These are phyloP conservation scores for Sipha flava DNA, from an alignment of 1,140 invertebrate species.

Conservation along the genomic window DNA sequence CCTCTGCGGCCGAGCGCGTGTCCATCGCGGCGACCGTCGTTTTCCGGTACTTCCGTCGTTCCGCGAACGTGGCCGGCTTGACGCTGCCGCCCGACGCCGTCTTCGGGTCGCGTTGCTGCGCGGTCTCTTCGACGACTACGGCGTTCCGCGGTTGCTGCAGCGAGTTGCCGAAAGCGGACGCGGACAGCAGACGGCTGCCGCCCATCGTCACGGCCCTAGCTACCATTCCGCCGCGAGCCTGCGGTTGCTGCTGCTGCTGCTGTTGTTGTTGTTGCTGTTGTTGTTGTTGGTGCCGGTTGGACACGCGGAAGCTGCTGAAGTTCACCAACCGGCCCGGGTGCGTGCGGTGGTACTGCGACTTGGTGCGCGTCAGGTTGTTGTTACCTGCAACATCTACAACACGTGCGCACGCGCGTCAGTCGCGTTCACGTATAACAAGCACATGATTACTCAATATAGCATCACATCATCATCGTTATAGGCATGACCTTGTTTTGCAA, in stretches of 20 bases:
- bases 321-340: constrained; percentile 36
- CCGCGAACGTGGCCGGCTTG: not conserved
- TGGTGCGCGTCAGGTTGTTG: constrained; percentile 27
- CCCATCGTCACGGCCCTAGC: not conserved
- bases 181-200: constrained; percentile 21
- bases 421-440: too few relatives aligned
- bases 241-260: not conserved
- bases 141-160: not conserved
- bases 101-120: not conserved
- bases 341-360: constrained; percentile 32
- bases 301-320: constrained; percentile 40
- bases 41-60: not conserved
- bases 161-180: not conserved
- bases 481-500: too few relatives aligned
- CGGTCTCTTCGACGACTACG: not conserved
- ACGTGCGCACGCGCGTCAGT: not conserved
- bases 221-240: not conserved
- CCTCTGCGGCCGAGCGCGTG: not conserved
- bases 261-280: not conserved
- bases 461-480: too few relatives aligned
- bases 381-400: constrained; percentile 17
- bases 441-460: too few relatives aligned
- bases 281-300: constrained; percentile 29
- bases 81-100: not conserved
- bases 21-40: not conserved